Evolutionary conservation across 2,797 vertebrate genomes (phyloP).

Genomic region (Hydrolagus colliei): DNA sequence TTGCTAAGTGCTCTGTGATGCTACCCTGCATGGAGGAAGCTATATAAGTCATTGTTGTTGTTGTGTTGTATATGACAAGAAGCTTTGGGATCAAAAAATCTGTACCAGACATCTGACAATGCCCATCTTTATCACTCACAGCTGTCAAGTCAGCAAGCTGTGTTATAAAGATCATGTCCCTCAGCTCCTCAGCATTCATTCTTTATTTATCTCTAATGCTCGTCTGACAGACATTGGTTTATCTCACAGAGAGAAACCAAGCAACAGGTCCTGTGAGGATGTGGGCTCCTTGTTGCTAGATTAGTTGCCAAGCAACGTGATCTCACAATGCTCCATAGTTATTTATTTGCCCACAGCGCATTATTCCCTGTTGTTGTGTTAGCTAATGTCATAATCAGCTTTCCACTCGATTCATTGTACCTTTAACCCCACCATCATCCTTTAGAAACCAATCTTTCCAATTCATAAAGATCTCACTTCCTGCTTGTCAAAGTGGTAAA

Average conservation of each 20-base stretch:
- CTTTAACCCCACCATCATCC: neutral
- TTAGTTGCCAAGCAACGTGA: conserved; percentile 9
- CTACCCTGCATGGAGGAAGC: too few species aligned
- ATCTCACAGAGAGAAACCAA: neutral
- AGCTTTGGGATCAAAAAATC: too few species aligned
- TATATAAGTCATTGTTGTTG: too few species aligned
- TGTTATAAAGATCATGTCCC: neutral
- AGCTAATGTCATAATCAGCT: neutral
- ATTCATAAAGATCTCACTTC: neutral
- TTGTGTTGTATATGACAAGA: too few species aligned
- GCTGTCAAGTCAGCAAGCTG: neutral
- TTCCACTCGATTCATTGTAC: neutral
- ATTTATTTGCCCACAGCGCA: neutral
- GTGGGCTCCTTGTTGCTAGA: neutral
- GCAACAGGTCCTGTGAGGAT: neutral
- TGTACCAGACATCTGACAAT: too few species aligned
- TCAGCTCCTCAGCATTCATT: neutral
- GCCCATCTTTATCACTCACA: too few species aligned
- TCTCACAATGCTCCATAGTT: conserved; percentile 1
- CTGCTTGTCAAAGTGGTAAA: too few species aligned
- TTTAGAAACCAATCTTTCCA: neutral
- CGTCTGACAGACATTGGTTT: neutral
- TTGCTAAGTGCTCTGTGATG: too few species aligned
- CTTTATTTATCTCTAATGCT: neutral
- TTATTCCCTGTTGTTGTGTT: conserved; percentile 4